Evolutionary conservation across 2,888 invertebrate species (phyloP).

Genomic region (Plebejus melissa): DNA sequence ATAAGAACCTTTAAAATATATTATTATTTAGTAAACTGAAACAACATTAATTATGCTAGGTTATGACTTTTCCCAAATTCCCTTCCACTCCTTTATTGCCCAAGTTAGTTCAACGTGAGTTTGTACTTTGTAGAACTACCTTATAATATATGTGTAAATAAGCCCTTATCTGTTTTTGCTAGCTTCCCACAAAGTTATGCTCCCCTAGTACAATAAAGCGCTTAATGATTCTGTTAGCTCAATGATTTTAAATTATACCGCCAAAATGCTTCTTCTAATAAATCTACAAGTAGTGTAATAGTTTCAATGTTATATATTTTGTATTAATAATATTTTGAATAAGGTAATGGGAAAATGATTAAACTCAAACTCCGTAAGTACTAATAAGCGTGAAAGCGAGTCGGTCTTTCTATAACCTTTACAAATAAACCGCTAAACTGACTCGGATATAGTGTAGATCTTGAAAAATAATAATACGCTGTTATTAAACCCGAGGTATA

Average conservation of each 20-base stretch:
- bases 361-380: no score
- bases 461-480: no score
- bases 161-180: constrained; percentile 39
- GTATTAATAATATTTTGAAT: no score
- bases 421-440: no score
- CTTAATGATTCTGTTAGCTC: constrained; percentile 21
- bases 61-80: constrained; percentile 26
- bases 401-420: no score
- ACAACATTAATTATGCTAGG: constrained; percentile 22
- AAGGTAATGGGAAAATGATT: no score
- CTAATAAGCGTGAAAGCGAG: no score
- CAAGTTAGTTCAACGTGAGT: constrained; percentile 38
- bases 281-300: no score
- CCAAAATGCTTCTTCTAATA: background rate
- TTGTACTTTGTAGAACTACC: constrained; percentile 33
- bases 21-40: constrained; percentile 7
- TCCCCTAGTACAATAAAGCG: constrained; percentile 25
- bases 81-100: constrained; percentile 37
- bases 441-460: no score
- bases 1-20: background rate
- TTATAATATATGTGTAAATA: constrained; percentile 39
- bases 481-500: no score
- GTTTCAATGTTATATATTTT: no score
- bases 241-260: constrained; percentile 10
- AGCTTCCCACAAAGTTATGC: constrained; percentile 36